Evolutionary conservation across 2,888 invertebrate species (phyloP), one percentile per base, ranked within the genome.

Genomic region (Meteorus colon): DNA sequence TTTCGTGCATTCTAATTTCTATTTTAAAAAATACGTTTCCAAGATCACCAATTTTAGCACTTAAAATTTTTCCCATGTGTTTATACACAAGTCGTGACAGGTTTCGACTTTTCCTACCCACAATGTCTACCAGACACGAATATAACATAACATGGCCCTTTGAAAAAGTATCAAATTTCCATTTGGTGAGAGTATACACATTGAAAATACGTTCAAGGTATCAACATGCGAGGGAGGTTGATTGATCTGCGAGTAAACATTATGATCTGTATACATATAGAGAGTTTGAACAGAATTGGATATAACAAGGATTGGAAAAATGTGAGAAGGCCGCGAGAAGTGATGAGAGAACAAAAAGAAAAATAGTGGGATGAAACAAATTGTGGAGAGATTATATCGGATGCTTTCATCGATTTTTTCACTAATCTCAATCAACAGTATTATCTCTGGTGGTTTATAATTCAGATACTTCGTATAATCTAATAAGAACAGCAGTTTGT

Each of bases 341-440:
- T 16, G 6, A 4, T 16, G 31, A 31, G 31, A 68, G 19, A 31
- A 6, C 8, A 51, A 29, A 29, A 68, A 51, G 48, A 60, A 68
- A 60, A 68, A 62, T 67, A 12, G 65, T 45, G 51, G 12, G 16
- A n/a, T 4, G 16, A 48, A n/a, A 48, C 16, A 48, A 48, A 48
- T 34, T 1, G 16, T 37, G 5, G 24, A 8, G 29, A 19, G 27
- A 62, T 45, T 74, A 59, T 14, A 48, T 59, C 59, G 3, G 4
- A 24, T 41, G 55, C 67, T 31, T 72, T 73, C 66, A 68, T 69
- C 37, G 68, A 73, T 73, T 73, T 63, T 73, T 55, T 62, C 63
- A 55, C 41, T 76, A 73, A 73, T 76, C 73, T 67, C 65, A 34
- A 29, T 37, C n/a, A 19, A 37, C 19, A 6, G 34, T 48, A 65